These are phyloP conservation scores for Acronicta alni DNA, from an alignment of 2,888 invertebrate genomes.

Conservation along the genomic window DNA sequence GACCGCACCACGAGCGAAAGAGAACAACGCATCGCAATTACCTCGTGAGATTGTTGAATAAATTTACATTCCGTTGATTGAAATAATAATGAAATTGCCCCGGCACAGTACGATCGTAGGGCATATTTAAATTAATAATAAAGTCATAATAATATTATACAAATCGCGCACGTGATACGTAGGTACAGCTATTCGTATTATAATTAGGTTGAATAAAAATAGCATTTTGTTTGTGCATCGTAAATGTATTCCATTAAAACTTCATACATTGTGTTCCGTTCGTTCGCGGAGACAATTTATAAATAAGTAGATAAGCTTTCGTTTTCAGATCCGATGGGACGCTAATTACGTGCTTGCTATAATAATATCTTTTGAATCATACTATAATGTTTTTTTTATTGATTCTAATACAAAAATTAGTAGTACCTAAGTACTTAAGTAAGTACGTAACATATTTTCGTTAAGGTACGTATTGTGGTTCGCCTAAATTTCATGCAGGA, in stretches of 20 bases:
- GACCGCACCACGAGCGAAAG: slow-evolving; percentile 62
- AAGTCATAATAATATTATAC: slow-evolving; percentile 87
- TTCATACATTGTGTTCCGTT: not conserved
- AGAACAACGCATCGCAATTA: slow-evolving; percentile 83
- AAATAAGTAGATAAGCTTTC: not conserved
- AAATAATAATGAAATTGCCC: slow-evolving; percentile 90
- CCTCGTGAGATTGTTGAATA: slow-evolving; percentile 89
- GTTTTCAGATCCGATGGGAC: too few species aligned
- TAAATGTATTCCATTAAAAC: slow-evolving; percentile 59
- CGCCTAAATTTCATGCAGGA: too few species aligned
- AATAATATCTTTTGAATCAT: too few species aligned
- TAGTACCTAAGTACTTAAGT: too few species aligned
- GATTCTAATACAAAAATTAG: too few species aligned
- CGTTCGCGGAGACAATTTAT: slow-evolving; percentile 1
- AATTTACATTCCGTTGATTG: slow-evolving; percentile 89
- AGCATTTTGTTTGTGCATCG: slow-evolving; percentile 72
- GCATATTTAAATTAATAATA: slow-evolving; percentile 89
- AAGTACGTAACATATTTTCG: too few species aligned
- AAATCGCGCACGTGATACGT: slow-evolving; percentile 73
- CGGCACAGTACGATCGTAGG: slow-evolving; percentile 83
- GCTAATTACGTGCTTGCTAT: too few species aligned
- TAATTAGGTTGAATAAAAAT: slow-evolving; percentile 74
- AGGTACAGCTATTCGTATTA: slow-evolving; percentile 76
- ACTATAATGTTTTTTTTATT: too few species aligned
- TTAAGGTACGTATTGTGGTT: too few species aligned